Evolutionary conservation across 2,888 invertebrate genomes (phyloP).

Genomic region (Calliopum simillimum): DNA sequence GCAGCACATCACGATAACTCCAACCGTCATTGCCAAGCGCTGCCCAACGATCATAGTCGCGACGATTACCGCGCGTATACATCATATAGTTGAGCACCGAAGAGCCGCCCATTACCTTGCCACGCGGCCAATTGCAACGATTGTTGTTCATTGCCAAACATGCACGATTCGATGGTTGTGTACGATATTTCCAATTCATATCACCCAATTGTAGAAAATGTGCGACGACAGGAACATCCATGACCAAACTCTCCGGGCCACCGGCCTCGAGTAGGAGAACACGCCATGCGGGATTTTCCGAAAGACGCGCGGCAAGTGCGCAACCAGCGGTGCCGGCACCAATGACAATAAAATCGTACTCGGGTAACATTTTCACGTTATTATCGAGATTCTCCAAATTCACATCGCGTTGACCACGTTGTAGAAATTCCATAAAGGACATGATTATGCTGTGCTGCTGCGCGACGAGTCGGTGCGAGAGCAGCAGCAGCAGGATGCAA

Average conservation of each 20-base stretch:
- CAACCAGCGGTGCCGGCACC: conserved; percentile 87
- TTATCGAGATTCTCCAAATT: conserved; percentile 56
- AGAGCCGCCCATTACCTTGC: conserved; percentile 85
- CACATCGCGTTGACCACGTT: conserved; percentile 54
- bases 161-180: conserved; percentile 77
- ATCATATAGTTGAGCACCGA: conserved; percentile 86
- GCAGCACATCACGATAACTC: conserved; percentile 77
- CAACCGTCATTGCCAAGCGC: conserved; percentile 78
- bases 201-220: conserved; percentile 76
- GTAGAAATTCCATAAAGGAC: conserved; percentile 51
- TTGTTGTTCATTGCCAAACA: conserved; percentile 80
- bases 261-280: conserved; percentile 80
- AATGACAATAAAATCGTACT: conserved; percentile 82
- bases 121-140: conserved; percentile 83
- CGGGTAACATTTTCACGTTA: conserved; percentile 51
- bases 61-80: conserved; percentile 76
- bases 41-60: conserved; percentile 83
- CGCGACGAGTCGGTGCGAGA: neutral
- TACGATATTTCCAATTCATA: conserved; percentile 86
- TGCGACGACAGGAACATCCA: conserved; percentile 80
- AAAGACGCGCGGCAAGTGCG: conserved; percentile 77
- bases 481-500: neutral
- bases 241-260: conserved; percentile 74
- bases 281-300: conserved; percentile 76
- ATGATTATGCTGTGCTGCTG: conserved; percentile 43